Evolutionary conservation across 2,113 vertebrate genomes (phyloP), one percentile per base, ranked within the genome.

Genomic region (Leptodactylus fuscus): DNA sequence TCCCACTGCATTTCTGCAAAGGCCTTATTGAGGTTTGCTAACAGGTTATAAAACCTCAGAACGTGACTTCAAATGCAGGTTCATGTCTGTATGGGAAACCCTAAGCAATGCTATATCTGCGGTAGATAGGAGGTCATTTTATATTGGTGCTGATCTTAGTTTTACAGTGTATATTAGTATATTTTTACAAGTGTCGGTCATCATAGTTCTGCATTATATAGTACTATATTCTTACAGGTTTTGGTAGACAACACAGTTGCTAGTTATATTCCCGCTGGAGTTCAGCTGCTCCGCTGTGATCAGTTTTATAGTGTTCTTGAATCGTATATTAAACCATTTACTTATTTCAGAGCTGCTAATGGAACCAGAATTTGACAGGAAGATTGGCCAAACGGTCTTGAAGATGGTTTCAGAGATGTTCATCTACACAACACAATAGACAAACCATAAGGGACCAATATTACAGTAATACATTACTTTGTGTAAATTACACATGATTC

Each of bases 301-400:
- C 12, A 74, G 34, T 2, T n/a, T 53, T 9, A 88, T 73, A 67
- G 79, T 58, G 20, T 69, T 24, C 34, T 8, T 32, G 15, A 88
- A 81, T 62, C 87, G 67, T 11, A 24, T n/a, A 32, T 67, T 83
- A 67, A 88, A 81, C 87, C 87, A 88, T 10, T 20, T 48, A 29
- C 83, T 67, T 62, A 80, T 58, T 16, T 82, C 81, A 27, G 75
- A 36, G 13, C 24, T 41, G n/a, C 8, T 46, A 2, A 88, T 41
- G 18, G 22, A 49, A 13, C 13, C 24, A 20, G 86, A 44, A 34
- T 27, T 29, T 62, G 67, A 38, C 27, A 85, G 51, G 22, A 88
- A 88, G 20, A 3, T 78, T 55, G 81, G 65, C 87, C 87, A 88
- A 16, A 86, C 53, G 4, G 65, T 76, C 6, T 36, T 32, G 49